These are phyloP conservation scores for Amblyjoppa fuscipennis DNA, from an alignment of 2,888 invertebrate genomes.

Conservation along the genomic window DNA sequence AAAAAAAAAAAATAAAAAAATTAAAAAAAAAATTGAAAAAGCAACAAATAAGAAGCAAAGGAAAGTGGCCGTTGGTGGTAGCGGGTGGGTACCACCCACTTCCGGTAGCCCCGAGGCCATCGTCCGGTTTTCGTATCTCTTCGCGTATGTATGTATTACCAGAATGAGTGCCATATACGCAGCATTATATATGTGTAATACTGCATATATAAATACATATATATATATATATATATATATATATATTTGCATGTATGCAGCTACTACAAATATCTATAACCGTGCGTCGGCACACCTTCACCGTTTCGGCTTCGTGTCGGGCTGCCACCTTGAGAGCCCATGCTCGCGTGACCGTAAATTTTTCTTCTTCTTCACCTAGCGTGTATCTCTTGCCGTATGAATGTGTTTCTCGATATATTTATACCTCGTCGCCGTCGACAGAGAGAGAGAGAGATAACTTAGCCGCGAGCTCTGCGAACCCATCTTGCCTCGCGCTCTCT, in stretches of 20 bases:
- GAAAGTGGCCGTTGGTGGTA: slow-evolving; percentile 76
- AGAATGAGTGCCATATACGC: slow-evolving; percentile 26
- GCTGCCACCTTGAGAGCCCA: slow-evolving; percentile 23
- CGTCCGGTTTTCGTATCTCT: slow-evolving; percentile 66
- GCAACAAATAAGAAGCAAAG: slow-evolving; percentile 71
- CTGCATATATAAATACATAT: no score
- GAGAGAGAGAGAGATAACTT: slow-evolving; percentile 1
- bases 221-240: no score
- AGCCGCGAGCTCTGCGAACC: background rate
- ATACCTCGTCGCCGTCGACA: slow-evolving; percentile 54
- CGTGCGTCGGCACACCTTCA: slow-evolving; percentile 55
- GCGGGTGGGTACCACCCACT: slow-evolving; percentile 82
- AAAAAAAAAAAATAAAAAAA: background rate
- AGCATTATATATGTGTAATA: slow-evolving; percentile 21
- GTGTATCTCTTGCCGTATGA: slow-evolving; percentile 43
- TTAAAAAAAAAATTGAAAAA: slow-evolving; percentile 24
- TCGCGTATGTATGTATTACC: slow-evolving; percentile 52
- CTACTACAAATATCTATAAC: slow-evolving; percentile 13
- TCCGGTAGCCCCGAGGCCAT: slow-evolving; percentile 79
- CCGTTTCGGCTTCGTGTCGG: slow-evolving; percentile 66
- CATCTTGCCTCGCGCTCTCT: slow-evolving; percentile 14
- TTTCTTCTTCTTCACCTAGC: slow-evolving; percentile 54
- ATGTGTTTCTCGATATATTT: slow-evolving; percentile 61
- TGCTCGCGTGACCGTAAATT: slow-evolving; percentile 64
- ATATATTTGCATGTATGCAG: background rate